phyloP scores from a whole-genome alignment of 2,888 invertebrate species.

The Poecilobothrus nobilitatus region DNA sequence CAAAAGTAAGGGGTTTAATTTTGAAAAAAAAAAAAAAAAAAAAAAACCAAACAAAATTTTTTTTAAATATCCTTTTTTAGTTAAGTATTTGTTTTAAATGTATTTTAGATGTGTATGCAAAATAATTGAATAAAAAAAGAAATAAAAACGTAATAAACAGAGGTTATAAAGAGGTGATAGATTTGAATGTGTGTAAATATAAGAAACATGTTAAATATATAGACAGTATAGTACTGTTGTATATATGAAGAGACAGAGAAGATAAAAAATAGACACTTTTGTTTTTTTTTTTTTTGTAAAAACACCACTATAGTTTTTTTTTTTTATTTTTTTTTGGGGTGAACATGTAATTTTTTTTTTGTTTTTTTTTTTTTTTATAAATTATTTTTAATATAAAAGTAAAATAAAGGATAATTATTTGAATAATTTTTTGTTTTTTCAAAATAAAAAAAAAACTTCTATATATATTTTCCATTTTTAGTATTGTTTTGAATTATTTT shows the following conservation, averaged over 20 bases:
- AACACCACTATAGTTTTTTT: too few species aligned
- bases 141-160: not conserved
- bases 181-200: not conserved
- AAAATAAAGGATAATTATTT: not conserved
- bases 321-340: not conserved
- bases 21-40: too few species aligned
- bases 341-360: not conserved
- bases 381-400: not conserved
- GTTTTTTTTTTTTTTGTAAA: too few species aligned
- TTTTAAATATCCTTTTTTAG: constrained; percentile 18
- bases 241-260: not conserved
- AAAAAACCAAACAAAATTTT: too few species aligned
- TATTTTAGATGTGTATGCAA: not conserved
- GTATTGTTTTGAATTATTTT: not conserved
- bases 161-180: not conserved
- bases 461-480: not conserved
- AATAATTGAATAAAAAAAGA: not conserved
- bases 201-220: not conserved
- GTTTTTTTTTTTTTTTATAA: too few species aligned
- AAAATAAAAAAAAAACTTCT: too few species aligned
- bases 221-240: not conserved
- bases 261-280: not conserved
- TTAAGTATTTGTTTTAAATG: constrained; percentile 13
- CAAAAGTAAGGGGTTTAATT: constrained; percentile 15
- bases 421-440: not conserved